Conservation (phyloP, 2,113 vertebrate genomes). For the Emydocephalus ijimae region DNA sequence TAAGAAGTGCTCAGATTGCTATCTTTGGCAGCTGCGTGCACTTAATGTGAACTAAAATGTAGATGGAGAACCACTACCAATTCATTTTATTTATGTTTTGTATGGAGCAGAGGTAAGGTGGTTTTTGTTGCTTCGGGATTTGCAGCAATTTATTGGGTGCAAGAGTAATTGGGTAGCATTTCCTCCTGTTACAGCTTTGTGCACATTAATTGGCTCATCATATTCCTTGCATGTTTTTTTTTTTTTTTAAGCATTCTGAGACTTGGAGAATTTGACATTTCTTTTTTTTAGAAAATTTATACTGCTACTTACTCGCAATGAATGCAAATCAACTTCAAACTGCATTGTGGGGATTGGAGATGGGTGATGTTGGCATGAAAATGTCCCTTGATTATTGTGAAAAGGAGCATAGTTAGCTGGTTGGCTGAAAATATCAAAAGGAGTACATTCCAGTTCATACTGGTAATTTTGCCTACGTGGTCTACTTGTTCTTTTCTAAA, state of each 20-base stretch:
- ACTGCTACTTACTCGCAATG: background rate
- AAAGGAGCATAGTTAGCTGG: background rate
- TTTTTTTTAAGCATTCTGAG: background rate
- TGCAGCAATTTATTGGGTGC: background rate
- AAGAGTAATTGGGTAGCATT: background rate
- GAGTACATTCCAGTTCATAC: background rate
- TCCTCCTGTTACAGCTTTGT: background rate
- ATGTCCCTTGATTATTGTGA: background rate
- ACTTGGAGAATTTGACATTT: background rate
- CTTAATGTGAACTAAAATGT: background rate
- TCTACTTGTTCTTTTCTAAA: background rate
- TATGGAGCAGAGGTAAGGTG: background rate
- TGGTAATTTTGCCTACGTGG: background rate
- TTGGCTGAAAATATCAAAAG: background rate
- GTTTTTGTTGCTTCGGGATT: background rate
- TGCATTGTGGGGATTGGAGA: background rate
- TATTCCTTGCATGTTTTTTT: background rate
- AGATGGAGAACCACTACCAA: background rate
- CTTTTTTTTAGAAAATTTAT: no score
- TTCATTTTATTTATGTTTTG: background rate
- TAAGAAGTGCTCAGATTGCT: background rate
- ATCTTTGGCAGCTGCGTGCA: background rate
- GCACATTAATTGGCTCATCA: background rate
- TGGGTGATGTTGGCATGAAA: background rate
- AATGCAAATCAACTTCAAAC: background rate